These are phyloP conservation scores for Alligator mississippiensis DNA, from an alignment of 2,113 vertebrate genomes.

Conservation along the genomic window DNA sequence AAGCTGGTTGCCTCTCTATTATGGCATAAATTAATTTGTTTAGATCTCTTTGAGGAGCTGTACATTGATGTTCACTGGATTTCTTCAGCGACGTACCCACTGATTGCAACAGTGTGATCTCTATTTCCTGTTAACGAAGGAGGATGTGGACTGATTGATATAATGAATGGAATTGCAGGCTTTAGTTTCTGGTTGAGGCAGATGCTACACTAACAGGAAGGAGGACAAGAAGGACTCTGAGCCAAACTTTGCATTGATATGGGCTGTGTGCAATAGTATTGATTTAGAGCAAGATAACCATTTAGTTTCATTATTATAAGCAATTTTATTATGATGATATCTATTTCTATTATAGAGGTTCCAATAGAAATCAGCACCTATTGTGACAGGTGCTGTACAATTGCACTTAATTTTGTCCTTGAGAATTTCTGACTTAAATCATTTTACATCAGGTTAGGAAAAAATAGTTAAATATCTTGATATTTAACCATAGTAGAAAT, in stretches of 20 bases:
- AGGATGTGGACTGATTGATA: not conserved
- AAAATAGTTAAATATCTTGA: not conserved
- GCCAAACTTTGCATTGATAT: not conserved
- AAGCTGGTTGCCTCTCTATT: not conserved
- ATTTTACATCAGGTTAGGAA: not conserved
- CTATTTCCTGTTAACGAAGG: not conserved
- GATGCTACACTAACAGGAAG: not conserved
- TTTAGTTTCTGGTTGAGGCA: not conserved
- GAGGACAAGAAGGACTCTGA: not conserved
- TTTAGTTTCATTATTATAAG: not conserved
- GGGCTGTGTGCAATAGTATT: not conserved
- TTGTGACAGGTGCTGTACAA: not conserved
- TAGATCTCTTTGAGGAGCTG: not conserved
- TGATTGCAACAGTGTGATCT: not conserved
- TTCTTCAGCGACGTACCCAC: not conserved
- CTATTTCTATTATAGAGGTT: no score
- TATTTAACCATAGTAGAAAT: not conserved
- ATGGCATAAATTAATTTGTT: not conserved
- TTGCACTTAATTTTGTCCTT: not conserved
- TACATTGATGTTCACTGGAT: not conserved
- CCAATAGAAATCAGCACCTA: accelerated
- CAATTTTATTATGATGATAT: not conserved
- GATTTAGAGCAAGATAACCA: not conserved
- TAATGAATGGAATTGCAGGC: not conserved
- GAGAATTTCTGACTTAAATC: accelerated